Evolutionary conservation across 2,888 invertebrate genomes (phyloP).

Genomic region (Ectobius pallidus): DNA sequence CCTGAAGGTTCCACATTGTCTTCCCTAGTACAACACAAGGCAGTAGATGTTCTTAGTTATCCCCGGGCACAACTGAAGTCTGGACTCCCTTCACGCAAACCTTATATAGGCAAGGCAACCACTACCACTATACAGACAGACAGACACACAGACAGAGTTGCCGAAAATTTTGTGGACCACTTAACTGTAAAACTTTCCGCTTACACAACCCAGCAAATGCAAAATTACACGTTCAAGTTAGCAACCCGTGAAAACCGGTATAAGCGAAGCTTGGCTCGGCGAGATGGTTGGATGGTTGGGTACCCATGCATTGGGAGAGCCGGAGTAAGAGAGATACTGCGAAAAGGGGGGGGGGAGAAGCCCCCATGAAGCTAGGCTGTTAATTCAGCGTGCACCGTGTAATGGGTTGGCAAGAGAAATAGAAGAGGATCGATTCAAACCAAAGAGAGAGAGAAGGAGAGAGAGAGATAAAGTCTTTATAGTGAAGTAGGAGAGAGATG

Average conservation of each 20-base stretch:
- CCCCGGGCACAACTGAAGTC: slow-evolving; percentile 49
- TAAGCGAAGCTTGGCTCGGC: slow-evolving; percentile 47
- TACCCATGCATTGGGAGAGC: slow-evolving; percentile 45
- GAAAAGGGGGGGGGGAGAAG: slow-evolving; percentile 25
- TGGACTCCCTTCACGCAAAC: slow-evolving; percentile 52
- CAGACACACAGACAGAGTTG: slow-evolving; percentile 51
- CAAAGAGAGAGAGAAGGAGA: slow-evolving; percentile 12
- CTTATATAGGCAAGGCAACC: slow-evolving; percentile 56
- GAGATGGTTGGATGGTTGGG: slow-evolving; percentile 20
- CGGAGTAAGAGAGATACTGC: slow-evolving; percentile 15
- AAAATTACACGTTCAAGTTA: slow-evolving; percentile 66
- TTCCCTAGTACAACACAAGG: too few species aligned
- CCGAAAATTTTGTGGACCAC: slow-evolving; percentile 66
- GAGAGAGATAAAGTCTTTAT: slow-evolving; percentile 14
- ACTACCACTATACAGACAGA: slow-evolving; percentile 34
- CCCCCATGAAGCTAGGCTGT: slow-evolving; percentile 28
- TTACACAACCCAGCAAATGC: slow-evolving; percentile 60
- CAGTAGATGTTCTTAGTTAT: slow-evolving; percentile 6
- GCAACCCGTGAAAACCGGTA: slow-evolving; percentile 62
- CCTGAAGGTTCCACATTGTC: too few species aligned
- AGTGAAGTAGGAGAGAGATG: slow-evolving; percentile 27
- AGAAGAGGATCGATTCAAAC: slow-evolving; percentile 24
- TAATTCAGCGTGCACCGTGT: slow-evolving; percentile 37
- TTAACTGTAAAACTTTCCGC: slow-evolving; percentile 66
- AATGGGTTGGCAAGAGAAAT: slow-evolving; percentile 32